Conservation (phyloP, 1,140 invertebrate species). For the Steinernema khuongi region DNA sequence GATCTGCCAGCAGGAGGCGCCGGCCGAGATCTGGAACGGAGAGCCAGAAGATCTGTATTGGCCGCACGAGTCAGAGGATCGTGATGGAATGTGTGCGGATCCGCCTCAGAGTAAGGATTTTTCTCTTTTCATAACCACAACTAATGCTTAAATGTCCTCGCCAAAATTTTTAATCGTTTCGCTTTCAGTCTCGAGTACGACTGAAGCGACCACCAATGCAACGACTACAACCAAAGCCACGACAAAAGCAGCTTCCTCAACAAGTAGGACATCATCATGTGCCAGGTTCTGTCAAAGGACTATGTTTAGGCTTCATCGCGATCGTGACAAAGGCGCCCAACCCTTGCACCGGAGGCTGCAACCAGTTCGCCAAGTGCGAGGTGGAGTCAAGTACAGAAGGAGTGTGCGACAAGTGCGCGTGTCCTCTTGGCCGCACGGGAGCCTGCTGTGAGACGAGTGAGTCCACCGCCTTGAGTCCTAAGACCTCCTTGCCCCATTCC, state of each 20-base stretch:
- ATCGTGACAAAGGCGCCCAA: no score
- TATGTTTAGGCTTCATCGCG: no score
- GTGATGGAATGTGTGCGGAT: background rate
- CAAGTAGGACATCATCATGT: no score
- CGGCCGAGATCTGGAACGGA: background rate
- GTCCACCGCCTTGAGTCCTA: background rate
- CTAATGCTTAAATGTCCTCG: background rate
- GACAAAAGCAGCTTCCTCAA: no score
- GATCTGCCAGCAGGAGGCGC: background rate
- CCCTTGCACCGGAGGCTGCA: no score
- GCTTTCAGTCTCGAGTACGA: background rate
- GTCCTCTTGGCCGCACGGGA: background rate
- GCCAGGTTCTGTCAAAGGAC: no score
- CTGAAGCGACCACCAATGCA: background rate
- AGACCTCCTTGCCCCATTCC: background rate
- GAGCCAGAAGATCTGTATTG: background rate
- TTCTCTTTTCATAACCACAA: background rate
- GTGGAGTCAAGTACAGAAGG: background rate
- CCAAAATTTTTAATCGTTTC: background rate
- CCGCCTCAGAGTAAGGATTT: background rate
- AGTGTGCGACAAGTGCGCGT: conserved; percentile 2
- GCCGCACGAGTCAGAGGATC: background rate
- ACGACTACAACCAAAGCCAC: background rate
- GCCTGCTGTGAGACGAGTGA: background rate
- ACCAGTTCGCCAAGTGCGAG: background rate